Base-by-base conservation (phyloP, 2,797 vertebrate genomes). In the Nannoperca obscura region DNA sequence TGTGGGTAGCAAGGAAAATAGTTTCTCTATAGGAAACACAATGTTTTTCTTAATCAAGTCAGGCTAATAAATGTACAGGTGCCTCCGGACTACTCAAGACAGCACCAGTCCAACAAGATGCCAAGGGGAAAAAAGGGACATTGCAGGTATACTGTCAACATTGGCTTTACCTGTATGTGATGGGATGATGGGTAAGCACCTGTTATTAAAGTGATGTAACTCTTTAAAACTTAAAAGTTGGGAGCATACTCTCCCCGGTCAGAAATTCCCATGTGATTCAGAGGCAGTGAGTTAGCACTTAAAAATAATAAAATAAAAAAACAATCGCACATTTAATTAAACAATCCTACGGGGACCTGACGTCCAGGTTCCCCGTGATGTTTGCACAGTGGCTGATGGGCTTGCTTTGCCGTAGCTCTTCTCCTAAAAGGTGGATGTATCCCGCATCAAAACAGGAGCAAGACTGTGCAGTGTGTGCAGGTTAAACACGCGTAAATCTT, bases 291-390 rank as follows among this genome's bases (percentile, higher is more conserved):
- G 58, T 50, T 53, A 70, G 74, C 70, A 54, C 24, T 38, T 59
- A 49, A 27, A 27, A 27, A 27, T 1, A 27, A 27, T 27, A 27
- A 27, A 27, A 1, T 27, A 27, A 27, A 27, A 27, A n/a, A n/a
- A n/a, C 10, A 49, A 27, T 4, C 22, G 1, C 15, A 52, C 14
- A 17, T 60, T 36, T 24, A 67, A 57, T 55, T 12, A 22, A 77
- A 53, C 47, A 67, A 50, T 65, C 58, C n/a, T 4, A 15, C 38
- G 69, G 15, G 14, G 61, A 73, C 69, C 66, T 68, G 4, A 27
- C 54, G 73, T 61, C 11, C 78, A 73, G 49, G 73, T 77, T 40
- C 11, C 32, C 63, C 57, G 49, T 65, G 49, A 78, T 49, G 44
- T 82, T 59, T 78, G 70, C 61, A 72, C 69, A 78, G 70, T n/a